Conservation (phyloP, 2,797 vertebrate genomes). For the Gephyroberyx darwinii region DNA sequence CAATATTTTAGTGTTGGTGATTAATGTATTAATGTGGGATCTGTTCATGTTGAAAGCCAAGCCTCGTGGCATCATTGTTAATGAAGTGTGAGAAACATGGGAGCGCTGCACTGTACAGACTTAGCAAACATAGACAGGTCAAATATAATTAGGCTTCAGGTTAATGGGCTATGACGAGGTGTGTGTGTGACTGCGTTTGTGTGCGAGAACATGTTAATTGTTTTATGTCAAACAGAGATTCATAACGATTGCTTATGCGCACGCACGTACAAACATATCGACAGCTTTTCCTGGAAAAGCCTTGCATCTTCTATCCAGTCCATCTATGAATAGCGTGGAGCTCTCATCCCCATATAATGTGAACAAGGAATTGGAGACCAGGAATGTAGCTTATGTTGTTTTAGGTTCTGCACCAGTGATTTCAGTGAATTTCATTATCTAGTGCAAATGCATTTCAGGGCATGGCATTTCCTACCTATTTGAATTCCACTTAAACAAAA, state of each 20-base stretch:
- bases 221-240: constrained; percentile 19
- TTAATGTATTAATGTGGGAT: constrained; percentile 49
- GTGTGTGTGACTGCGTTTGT: constrained; percentile 6
- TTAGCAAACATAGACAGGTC: constrained; percentile 58
- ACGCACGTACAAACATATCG: neutral
- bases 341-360: neutral
- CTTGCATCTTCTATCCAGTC: neutral
- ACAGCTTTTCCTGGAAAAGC: neutral
- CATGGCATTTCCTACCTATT: too few species aligned
- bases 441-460: too few species aligned
- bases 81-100: constrained; percentile 64
- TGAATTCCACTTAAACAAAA: too few species aligned
- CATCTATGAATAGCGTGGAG: neutral
- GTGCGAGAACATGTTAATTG: constrained; percentile 13
- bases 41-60: constrained; percentile 45
- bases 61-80: constrained; percentile 41
- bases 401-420: neutral
- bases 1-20: constrained; percentile 43
- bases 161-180: constrained; percentile 66
- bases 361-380: neutral
- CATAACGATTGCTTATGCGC: neutral
- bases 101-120: constrained; percentile 48
- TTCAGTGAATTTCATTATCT: too few species aligned
- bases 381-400: neutral
- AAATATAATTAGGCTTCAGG: constrained; percentile 70